Evolutionary conservation across 2,113 vertebrate species (phyloP).

Genomic region (Ranitomeya variabilis): DNA sequence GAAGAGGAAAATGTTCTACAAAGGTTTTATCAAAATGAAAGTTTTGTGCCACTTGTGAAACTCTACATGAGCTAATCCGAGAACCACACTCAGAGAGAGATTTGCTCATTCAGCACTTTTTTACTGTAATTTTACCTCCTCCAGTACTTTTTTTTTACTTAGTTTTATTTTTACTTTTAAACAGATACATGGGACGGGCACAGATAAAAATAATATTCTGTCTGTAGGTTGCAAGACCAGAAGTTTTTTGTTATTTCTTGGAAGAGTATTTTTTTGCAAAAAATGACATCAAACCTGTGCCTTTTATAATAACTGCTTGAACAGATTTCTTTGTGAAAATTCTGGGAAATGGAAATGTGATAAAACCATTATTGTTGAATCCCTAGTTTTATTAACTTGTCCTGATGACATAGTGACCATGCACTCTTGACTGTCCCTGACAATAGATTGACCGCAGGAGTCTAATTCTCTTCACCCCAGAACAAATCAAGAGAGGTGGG

Average conservation of each 20-base stretch:
- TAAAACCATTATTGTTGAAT: too few species aligned
- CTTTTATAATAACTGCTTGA: too few species aligned
- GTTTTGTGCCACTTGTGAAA: slow-evolving; percentile 13
- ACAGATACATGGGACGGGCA: background rate
- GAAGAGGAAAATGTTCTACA: slow-evolving; percentile 17
- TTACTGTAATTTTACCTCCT: slow-evolving; percentile 40
- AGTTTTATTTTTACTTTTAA: background rate
- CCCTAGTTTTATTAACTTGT: too few species aligned
- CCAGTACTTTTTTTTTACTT: slow-evolving; percentile 8
- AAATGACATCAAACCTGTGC: too few species aligned
- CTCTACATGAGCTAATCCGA: slow-evolving; percentile 28
- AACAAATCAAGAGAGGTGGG: too few species aligned
- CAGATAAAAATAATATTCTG: background rate
- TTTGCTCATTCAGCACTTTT: slow-evolving; percentile 41
- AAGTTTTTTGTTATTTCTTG: background rate
- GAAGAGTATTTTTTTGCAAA: background rate
- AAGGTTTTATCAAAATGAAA: slow-evolving; percentile 41
- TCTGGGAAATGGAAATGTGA: too few species aligned
- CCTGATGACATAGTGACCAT: too few species aligned
- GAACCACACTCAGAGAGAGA: slow-evolving; percentile 39
- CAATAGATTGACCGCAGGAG: too few species aligned
- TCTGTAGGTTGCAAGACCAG: too few species aligned
- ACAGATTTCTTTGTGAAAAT: too few species aligned
- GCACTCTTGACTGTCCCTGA: too few species aligned
- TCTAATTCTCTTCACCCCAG: too few species aligned